These are phyloP conservation scores for Drosophila mimica DNA, from an alignment of 2,888 invertebrate genomes.

Conservation along the genomic window DNA sequence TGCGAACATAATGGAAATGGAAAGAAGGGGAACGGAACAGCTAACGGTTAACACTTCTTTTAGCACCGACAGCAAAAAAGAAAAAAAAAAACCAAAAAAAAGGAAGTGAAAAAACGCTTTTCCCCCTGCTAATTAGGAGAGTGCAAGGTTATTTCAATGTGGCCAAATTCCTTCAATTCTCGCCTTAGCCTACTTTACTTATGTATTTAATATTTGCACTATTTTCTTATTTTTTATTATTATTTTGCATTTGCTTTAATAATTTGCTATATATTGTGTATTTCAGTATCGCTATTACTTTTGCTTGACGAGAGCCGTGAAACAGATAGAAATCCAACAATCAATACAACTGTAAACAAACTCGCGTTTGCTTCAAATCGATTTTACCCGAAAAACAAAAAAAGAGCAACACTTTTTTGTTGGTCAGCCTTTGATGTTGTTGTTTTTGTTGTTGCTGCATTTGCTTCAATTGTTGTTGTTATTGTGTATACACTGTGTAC, in stretches of 20 bases:
- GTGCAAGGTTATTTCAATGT: conserved; percentile 37
- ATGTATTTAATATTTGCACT: background rate
- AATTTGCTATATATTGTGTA: background rate
- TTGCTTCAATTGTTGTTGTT: conserved; percentile 60
- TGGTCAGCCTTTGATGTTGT: conserved; percentile 48
- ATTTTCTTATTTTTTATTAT: background rate
- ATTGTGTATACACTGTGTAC: conserved; percentile 60
- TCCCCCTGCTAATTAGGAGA: background rate
- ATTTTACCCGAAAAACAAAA: conserved; percentile 68
- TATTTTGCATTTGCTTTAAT: background rate
- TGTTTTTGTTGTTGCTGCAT: conserved; percentile 41
- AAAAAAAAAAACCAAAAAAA: conserved; percentile 6
- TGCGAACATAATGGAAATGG: conserved; percentile 68
- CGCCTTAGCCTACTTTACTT: background rate
- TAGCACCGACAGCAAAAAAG: conserved; percentile 3
- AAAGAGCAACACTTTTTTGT: conserved; percentile 16
- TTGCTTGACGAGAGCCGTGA: conserved; percentile 18
- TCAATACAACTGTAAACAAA: conserved; percentile 80
- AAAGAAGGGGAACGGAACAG: conserved; percentile 26
- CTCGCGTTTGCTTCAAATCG: conserved; percentile 64
- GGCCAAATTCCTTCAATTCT: conserved; percentile 1
- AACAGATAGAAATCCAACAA: conserved; percentile 56
- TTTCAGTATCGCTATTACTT: conserved; percentile 15
- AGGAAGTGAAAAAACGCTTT: background rate
- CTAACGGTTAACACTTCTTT: conserved; percentile 17